phyloP scores from a whole-genome alignment of 1,140 invertebrate species.

The Diabrotica undecimpunctata region DNA sequence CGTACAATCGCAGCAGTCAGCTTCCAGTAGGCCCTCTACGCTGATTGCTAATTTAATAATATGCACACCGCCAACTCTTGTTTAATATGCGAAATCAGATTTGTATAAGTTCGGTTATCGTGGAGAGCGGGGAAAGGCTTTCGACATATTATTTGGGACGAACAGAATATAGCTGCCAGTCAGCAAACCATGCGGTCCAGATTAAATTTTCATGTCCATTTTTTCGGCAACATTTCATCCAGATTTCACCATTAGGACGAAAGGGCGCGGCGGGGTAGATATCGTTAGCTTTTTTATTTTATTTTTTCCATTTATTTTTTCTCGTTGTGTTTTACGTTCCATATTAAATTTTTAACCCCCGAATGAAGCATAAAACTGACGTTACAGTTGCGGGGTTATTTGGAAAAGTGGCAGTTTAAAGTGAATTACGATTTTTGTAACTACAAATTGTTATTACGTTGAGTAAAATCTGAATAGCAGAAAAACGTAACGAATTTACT shows the following conservation, averaged over 20 bases:
- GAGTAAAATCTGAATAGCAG: too few species aligned
- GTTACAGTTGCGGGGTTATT: too few species aligned
- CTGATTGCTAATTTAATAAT: constrained; percentile 46
- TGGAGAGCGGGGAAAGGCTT: neutral
- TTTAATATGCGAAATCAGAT: constrained; percentile 41
- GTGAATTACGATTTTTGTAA: too few species aligned
- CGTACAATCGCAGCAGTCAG: neutral
- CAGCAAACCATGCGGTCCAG: constrained; percentile 5
- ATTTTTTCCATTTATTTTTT: neutral
- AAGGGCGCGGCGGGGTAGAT: constrained; percentile 1
- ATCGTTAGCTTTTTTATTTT: neutral
- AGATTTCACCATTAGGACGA: constrained; percentile 4
- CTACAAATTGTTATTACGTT: too few species aligned
- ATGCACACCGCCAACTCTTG: constrained; percentile 43
- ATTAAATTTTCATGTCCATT: constrained; percentile 11
- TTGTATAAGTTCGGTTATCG: constrained; percentile 36
- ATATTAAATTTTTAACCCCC: neutral
- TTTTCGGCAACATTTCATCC: constrained; percentile 8
- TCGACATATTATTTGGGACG: constrained; percentile 13
- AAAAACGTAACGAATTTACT: too few species aligned
- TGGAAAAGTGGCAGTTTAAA: too few species aligned
- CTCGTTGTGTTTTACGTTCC: neutral
- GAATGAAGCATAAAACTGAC: neutral
- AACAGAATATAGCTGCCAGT: neutral
- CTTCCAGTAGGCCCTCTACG: constrained; percentile 14